Base-by-base conservation (phyloP, 2,113 vertebrate genomes). In the Apodemus sylvaticus region DNA sequence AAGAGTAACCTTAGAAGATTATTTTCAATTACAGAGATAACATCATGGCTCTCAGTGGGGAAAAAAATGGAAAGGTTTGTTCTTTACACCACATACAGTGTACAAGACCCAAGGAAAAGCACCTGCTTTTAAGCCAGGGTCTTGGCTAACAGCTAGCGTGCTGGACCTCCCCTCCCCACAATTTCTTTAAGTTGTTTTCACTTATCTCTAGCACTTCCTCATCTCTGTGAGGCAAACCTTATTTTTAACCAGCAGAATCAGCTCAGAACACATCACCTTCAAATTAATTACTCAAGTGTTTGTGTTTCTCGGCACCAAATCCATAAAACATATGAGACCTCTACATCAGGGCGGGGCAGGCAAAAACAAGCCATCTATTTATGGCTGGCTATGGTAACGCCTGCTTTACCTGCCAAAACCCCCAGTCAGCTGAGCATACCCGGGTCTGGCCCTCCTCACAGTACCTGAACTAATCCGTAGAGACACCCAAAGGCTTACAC, bases 21-120 rank as follows among this genome's bases (percentile, higher is more conserved):
- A 98, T 98, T 99, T 99, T 98, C 98, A 98, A 98, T 98, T 99
- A 98, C 95, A 78, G 95, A 98, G 98, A 99, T 99, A 98, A 98
- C 98, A 99, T 98, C 98, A 93, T 88, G 71, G 91, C 95, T 98
- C 96, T 97, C 87, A 71, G 93, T 62, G n/a, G 73, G 76, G 74
- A 78, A 94, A 96, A 97, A 96, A 97, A 96, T 13, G 34, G 91
- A 34, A 97, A 90, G 90, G 24, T 91, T 96, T 98, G 97, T 97
- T 95, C 91, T 97, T 96, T 94, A 97, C 22, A 95, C 93, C 93
- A 97, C 58, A 94, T 51, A 97, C 24, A 96, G 92, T 73, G 89
- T 89, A 94, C 86, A 93, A 98, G 98, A 98, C 91, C 96, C 97
- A 95, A 83, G 97, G 97, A 93, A 93, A 98, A 97, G 2, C 12